These are phyloP conservation scores for Procavia capensis DNA, from an alignment of 2,113 vertebrate species.

Conservation along the genomic window DNA sequence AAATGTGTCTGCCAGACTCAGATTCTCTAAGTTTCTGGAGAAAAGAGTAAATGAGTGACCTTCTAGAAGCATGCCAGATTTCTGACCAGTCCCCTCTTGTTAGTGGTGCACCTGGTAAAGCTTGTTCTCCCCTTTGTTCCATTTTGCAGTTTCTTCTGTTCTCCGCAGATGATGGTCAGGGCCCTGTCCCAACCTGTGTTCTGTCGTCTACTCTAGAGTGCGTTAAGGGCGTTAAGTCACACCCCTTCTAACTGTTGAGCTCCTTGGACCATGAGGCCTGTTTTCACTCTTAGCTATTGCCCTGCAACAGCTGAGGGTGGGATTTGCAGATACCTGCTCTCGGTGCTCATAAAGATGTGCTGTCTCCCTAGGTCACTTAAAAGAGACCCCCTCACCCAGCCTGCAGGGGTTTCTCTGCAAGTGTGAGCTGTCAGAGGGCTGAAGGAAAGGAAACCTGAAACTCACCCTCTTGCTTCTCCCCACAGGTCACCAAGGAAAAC, in stretches of 20 bases:
- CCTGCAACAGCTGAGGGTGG: not conserved
- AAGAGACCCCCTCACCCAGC: not conserved
- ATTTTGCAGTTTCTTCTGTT: not conserved
- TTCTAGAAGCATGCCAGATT: not conserved
- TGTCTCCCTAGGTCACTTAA: not conserved
- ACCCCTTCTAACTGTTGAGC: too few species aligned
- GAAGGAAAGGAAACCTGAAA: not conserved
- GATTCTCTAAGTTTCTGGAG: not conserved
- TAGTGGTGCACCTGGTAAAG: not conserved
- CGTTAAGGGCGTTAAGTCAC: rapidly evolving
- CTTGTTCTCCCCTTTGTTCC: not conserved
- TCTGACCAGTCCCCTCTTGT: not conserved
- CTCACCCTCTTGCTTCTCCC: not conserved
- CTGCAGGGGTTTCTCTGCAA: not conserved
- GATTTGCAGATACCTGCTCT: rapidly evolving
- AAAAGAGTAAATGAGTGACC: not conserved
- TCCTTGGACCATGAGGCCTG: not conserved
- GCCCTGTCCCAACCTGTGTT: rapidly evolving
- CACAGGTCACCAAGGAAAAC: slow-evolving; percentile 95
- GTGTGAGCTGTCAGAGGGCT: rapidly evolving
- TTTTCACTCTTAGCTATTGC: not conserved
- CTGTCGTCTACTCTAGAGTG: not conserved
- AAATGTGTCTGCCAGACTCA: not conserved
- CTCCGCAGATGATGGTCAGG: not conserved
- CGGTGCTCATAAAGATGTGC: rapidly evolving